phyloP scores from a whole-genome alignment of 30 jellyfish, hydroid and myxozoan genomes.

The Hydractinia symbiolongicarpus region DNA sequence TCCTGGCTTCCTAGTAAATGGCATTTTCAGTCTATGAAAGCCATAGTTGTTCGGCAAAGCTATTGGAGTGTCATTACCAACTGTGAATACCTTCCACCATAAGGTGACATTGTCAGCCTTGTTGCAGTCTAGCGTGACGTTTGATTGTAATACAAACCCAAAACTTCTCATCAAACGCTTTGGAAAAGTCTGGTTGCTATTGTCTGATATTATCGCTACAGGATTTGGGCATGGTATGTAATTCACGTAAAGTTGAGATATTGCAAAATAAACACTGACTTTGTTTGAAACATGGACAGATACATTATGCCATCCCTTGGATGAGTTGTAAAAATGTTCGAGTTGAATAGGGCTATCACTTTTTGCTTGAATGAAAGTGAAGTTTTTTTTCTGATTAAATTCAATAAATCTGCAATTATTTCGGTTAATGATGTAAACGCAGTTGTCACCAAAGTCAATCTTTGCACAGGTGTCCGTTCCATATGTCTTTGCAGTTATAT shows the following conservation, averaged over 20 bases:
- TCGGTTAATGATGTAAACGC: slow-evolving; percentile 36
- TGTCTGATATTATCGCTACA: slow-evolving; percentile 27
- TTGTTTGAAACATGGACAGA: slow-evolving; percentile 40
- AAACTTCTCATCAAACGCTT: slow-evolving; percentile 28
- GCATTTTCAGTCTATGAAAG: slow-evolving; percentile 46
- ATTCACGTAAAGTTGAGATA: slow-evolving; percentile 33
- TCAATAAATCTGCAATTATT: not conserved
- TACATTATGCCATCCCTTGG: slow-evolving; percentile 45
- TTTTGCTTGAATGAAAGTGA: not conserved
- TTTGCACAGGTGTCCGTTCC: slow-evolving; percentile 66
- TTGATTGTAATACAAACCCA: slow-evolving; percentile 51
- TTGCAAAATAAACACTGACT: slow-evolving; percentile 39
- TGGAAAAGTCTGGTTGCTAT: slow-evolving; percentile 35
- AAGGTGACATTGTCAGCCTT: slow-evolving; percentile 57
- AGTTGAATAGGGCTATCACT: not conserved
- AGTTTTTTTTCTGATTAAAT: not conserved
- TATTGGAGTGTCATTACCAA: not conserved
- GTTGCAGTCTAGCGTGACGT: slow-evolving; percentile 57
- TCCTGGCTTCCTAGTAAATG: slow-evolving; percentile 42
- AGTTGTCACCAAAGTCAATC: slow-evolving; percentile 64
- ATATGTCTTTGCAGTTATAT: slow-evolving; percentile 36
- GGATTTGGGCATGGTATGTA: slow-evolving; percentile 82
- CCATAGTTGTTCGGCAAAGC: not conserved
- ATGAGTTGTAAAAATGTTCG: not conserved
- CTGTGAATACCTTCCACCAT: slow-evolving; percentile 50